Base-by-base conservation (phyloP, 2,888 invertebrate genomes). In the Hermaeophaga mercurialis region DNA sequence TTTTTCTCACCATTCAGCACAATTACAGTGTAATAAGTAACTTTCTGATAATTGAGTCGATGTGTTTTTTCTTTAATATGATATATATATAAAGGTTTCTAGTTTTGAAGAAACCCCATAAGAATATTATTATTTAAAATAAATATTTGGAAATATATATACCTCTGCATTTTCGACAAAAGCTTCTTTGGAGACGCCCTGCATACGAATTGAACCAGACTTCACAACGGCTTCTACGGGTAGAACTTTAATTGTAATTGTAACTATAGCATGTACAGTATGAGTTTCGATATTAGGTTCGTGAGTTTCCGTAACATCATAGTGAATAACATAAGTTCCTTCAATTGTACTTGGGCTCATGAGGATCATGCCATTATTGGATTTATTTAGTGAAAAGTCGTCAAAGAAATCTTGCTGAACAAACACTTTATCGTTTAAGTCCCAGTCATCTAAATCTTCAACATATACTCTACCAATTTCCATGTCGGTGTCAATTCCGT, bases 361-460 rank as follows among this genome's bases (percentile, higher is more conserved):
- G 0, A 89, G 91, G 59, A 98, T 92, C 87, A 91, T 90, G 1
- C 96, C 96, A 11, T 86, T 90, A 54, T 85, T 83, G 24, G 53
- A 63, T 24, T 80, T 78, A 68, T 92, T 85, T 4, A 96, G 81
- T 15, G 84, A 82, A 76, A 95, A 95, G 69, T 85, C 83, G 6
- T 71, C 66, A 19, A 84, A 82, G 62, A 85, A 84, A 50, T 78
- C 78, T 1, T 82, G 78, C 59, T 81, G 81, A 5, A 66, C 44
- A 74, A 96, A 99, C 9, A 82, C 79, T 79, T 99, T 99, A 77
- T 98, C 96, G 0, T 86, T 86, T 44, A 95, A 78, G 77, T 99
- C 98, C 97, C 97, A 98, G 74, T 98, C 98, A 72, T 99, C 99
- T 0, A 87, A 85, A 78, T 99, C 98, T 36, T 91, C 86, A 0